Percentiles rank a stretch among this genome's conserved stretches.
phyloP scores from a whole-genome alignment of 2,888 invertebrate species.

The Ecliptopera silaceata region DNA sequence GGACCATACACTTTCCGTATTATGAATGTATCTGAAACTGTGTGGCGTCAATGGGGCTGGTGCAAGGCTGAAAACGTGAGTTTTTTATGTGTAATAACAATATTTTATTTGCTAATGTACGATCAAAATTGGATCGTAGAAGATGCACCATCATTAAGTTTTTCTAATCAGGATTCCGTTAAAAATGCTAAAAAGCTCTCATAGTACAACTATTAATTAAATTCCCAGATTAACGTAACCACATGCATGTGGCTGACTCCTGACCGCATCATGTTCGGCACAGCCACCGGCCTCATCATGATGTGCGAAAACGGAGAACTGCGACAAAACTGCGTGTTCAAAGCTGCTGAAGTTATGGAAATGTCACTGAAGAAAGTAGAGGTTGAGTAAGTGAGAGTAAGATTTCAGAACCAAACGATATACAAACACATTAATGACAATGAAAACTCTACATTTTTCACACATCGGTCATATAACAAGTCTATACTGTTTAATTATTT shows the following conservation, averaged over 20 bases:
- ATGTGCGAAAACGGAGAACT: constrained; percentile 94
- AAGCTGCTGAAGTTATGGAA: constrained; percentile 82
- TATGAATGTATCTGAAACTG: constrained; percentile 89
- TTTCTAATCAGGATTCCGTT: no score
- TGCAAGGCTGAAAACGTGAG: constrained; percentile 88
- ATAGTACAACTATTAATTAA: background rate
- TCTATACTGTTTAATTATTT: background rate
- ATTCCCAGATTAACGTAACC: constrained; percentile 84
- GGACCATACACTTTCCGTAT: constrained; percentile 87
- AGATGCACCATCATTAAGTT: no score
- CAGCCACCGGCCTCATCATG: constrained; percentile 88
- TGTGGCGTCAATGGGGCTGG: constrained; percentile 92
- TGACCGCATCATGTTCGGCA: constrained; percentile 93
- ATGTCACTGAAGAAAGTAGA: constrained; percentile 86
- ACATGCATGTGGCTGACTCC: constrained; percentile 92
- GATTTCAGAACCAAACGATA: background rate
- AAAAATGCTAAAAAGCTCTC: no score
- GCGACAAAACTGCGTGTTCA: constrained; percentile 84
- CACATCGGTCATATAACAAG: no score
- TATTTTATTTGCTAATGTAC: no score
- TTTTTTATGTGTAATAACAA: no score
- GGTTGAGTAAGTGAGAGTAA: constrained; percentile 62
- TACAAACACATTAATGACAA: no score
- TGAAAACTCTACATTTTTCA: no score
- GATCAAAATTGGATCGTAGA: no score